Base-by-base conservation (phyloP, 2,797 vertebrate species). In the Rhinella marina region DNA sequence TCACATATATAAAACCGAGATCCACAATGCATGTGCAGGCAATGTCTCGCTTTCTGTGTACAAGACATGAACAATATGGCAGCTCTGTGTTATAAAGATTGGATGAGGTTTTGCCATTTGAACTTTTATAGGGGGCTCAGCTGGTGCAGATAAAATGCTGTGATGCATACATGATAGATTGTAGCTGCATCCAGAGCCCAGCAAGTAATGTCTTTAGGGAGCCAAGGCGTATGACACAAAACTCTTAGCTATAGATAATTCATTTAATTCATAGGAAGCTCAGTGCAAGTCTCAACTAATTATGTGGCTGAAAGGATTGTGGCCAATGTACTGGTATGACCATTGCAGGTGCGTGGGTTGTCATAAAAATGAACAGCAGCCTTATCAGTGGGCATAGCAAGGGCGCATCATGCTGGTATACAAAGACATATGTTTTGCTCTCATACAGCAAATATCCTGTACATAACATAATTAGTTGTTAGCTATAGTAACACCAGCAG, bases 81-180 rank as follows among this genome's bases (percentile, higher is more conserved):
- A 16, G 52, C 7, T 77, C 27, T 64, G 41, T 9, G 12, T 77
- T 59, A 29, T 27, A 85, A 27, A 50, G 70, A 85, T 62, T 76
- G 68, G 75, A 57, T 32, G 62, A 14, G 62, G 76, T 11, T 62
- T 48, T 29, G 19, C 72, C 84, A 78, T 64, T 77, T 78, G 57
- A 76, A 76, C 56, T 77, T 84, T 85, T 77, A 85, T 86, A 9
- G 81, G 77, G 87, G 87, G 77, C 82, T 81, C 87, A 88, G 87
- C 82, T 88, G 87, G 64, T 81, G 76, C 82, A 81, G 56, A 80
- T 64, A 48, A 80, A 88, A 81, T 25, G 79, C 66, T 29, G 10
- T 81, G 64, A 88, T 75, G 29, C 86, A 87, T 61, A 81, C 54
- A 81, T 85, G 87, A 88, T 80, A 73, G 87, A 59, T 59, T 76